Percentiles rank a stretch among this genome's conserved stretches.
Evolutionary conservation across 2,113 vertebrate genomes (phyloP).

Genomic region (Ceyx cyanopectus): DNA sequence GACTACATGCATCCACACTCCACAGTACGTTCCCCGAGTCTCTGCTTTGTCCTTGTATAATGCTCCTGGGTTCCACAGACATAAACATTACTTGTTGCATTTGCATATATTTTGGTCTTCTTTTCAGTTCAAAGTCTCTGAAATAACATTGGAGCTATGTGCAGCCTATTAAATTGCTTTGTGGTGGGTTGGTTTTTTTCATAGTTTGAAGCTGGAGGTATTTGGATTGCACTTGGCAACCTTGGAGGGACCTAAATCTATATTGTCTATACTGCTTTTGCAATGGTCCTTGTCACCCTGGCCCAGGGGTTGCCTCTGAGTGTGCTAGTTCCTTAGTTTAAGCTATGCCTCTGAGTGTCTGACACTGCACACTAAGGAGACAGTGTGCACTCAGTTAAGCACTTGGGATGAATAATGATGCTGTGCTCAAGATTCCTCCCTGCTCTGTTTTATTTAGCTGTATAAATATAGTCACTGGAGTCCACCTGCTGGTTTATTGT

Average conservation of each 20-base stretch:
- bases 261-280: not conserved
- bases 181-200: not conserved
- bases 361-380: not conserved
- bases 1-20: not conserved
- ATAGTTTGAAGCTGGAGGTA: not conserved
- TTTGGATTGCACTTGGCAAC: not conserved
- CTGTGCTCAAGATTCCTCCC: not conserved
- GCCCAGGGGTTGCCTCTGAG: not conserved
- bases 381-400: not conserved
- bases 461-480: not conserved
- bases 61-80: not conserved
- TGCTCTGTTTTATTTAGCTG: not conserved
- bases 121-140: not conserved
- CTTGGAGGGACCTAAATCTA: not conserved
- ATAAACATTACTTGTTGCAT: not conserved
- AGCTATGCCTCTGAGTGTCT: not conserved
- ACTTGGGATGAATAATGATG: not conserved
- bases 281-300: not conserved
- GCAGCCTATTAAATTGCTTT: not conserved
- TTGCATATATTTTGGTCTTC: accelerated
- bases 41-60: not conserved
- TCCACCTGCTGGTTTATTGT: not conserved
- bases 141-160: not conserved
- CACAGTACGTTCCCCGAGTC: too few species aligned
- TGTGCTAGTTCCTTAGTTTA: not conserved